Evolutionary conservation across 2,888 invertebrate species (phyloP).

Genomic region (Willowsia nigromaculata): DNA sequence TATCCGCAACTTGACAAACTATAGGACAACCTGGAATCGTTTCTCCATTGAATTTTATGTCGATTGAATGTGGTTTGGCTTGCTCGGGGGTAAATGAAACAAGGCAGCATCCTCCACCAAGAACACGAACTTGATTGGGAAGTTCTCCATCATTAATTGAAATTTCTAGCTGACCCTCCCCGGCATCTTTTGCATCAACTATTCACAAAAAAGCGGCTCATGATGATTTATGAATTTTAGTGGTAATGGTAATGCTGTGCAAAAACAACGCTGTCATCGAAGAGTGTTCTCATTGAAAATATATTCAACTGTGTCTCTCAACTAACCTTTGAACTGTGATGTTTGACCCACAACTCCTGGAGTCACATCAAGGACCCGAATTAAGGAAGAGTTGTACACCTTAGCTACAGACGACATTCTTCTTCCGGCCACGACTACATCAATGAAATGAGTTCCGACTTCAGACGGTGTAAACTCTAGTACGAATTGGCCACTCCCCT

Average conservation of each 20-base stretch:
- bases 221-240: background rate
- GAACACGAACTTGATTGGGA: constrained; percentile 97
- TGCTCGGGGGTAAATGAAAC: constrained; percentile 97
- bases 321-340: constrained; percentile 98
- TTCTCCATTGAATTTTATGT: constrained; percentile 97
- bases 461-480: constrained; percentile 96
- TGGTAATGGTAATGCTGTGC: no score
- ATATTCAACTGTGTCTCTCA: no score
- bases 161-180: constrained; percentile 99
- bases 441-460: constrained; percentile 96
- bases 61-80: constrained; percentile 94
- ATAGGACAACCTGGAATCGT: constrained; percentile 93
- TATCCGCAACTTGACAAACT: constrained; percentile 90
- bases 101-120: constrained; percentile 95
- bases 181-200: constrained; percentile 99
- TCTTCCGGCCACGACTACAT: constrained; percentile 93
- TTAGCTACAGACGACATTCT: constrained; percentile 94
- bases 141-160: constrained; percentile 99
- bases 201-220: constrained; percentile 72
- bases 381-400: constrained; percentile 95
- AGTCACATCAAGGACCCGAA: constrained; percentile 95
- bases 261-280: no score
- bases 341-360: constrained; percentile 97
- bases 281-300: no score
- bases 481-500: constrained; percentile 90